phyloP scores from a whole-genome alignment of 2,113 vertebrate species.

The Columba livia region DNA sequence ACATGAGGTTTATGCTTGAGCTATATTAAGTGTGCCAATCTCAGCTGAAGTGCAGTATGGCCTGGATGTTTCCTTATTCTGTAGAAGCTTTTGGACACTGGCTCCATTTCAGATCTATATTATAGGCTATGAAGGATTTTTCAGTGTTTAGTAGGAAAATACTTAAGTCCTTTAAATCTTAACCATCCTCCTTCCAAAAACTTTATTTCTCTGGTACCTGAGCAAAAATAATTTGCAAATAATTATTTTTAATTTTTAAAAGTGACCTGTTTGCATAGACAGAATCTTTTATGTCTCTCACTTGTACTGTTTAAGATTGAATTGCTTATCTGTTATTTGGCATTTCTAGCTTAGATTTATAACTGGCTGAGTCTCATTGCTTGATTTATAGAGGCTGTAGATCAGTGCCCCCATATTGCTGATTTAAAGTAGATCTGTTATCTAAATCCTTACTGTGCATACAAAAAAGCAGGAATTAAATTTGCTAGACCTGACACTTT shows the following conservation, averaged over 20 bases:
- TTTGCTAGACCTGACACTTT: background rate
- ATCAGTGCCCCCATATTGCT: background rate
- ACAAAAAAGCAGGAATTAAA: slow-evolving; percentile 10
- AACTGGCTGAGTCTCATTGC: background rate
- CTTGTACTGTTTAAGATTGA: background rate
- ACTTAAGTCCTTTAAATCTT: background rate
- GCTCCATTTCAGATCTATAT: background rate
- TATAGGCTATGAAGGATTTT: background rate
- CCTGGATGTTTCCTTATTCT: background rate
- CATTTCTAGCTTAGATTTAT: background rate
- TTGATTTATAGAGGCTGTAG: background rate
- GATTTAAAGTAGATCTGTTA: background rate
- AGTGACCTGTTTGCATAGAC: background rate
- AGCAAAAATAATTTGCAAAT: slow-evolving; percentile 6
- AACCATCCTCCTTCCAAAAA: background rate
- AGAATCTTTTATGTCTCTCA: background rate
- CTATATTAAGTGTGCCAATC: background rate
- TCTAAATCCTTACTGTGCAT: slow-evolving; percentile 9
- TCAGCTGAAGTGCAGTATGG: background rate
- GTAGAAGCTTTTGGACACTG: background rate
- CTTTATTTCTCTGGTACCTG: background rate
- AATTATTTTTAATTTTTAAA: background rate
- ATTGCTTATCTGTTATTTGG: background rate
- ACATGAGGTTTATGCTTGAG: background rate
- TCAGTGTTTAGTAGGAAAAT: background rate